Base-by-base conservation (phyloP, 2,113 vertebrate genomes). In the Cettia cetti region DNA sequence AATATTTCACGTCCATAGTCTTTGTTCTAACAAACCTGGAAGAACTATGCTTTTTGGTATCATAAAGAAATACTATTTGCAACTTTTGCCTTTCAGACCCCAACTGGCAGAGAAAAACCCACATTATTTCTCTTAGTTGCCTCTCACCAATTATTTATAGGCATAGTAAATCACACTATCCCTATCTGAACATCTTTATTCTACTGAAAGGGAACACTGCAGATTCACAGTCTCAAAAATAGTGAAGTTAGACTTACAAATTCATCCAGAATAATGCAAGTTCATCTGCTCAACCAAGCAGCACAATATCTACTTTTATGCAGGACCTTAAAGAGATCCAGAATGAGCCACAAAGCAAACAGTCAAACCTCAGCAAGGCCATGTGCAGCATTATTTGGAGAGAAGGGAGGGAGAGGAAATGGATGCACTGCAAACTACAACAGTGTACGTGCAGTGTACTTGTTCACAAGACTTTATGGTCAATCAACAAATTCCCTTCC, bases 401-500 rank as follows among this genome's bases (percentile, higher is more conserved):
- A 72, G 21, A 60, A 63, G 12, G 13, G 7, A 61, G 14, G 33
- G 28, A n/a, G 6, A 37, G 28, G 8, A 2, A 19, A 57, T 15
- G 8, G 6, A 31, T 17, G 30, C 21, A 61, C 50, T 71, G 40
- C 60, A 40, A 78, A 21, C 57, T 57, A 19, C 59, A 63, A 11
- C 14, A 19, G 15, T 2, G 1, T 4, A 15, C 1, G 3, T 18
- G 7, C 20, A 91, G 30, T 3, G 44, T 6, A 30, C 13, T 7
- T 53, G 6, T 27, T 31, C 42, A 50, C 56, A 83, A 42, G 24
- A 15, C 23, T 50, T 80, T 7, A 30, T 10, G 26, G 45, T 35
- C 71, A 23, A 22, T 52, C 33, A 45, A 47, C 47, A 66, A 24
- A 30, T 79, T 10, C 45, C 22, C 14, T 64, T 35, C 40, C 56